Evolutionary conservation across 2,888 invertebrate genomes (phyloP).

Genomic region (Nesidiocoris tenuis): DNA sequence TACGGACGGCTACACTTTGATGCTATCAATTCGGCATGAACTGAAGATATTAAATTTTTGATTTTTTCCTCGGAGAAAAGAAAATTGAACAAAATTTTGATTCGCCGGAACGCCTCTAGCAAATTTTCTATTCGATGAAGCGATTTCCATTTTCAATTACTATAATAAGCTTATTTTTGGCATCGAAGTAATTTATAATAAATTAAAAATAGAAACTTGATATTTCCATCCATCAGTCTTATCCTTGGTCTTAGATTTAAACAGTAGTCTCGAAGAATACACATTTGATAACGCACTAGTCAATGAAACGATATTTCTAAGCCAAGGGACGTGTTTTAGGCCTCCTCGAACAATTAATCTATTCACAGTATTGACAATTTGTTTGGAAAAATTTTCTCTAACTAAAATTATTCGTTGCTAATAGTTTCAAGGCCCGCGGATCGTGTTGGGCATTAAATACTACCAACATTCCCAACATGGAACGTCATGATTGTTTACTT

Average conservation of each 20-base stretch:
- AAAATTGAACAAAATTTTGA: no score
- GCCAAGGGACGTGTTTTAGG: slow-evolving; percentile 38
- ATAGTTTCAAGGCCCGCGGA: slow-evolving; percentile 14
- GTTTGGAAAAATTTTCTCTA: slow-evolving; percentile 21
- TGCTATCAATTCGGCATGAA: not conserved
- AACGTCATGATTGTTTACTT: not conserved
- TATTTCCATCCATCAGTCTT: slow-evolving; percentile 44
- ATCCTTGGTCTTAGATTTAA: slow-evolving; percentile 40
- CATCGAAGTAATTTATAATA: slow-evolving; percentile 33
- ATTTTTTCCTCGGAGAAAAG: no score
- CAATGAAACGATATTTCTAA: slow-evolving; percentile 18
- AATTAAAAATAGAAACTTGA: slow-evolving; percentile 42
- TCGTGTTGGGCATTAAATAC: slow-evolving; percentile 22
- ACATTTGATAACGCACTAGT: slow-evolving; percentile 33
- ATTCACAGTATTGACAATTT: slow-evolving; percentile 23
- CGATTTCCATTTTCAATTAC: no score
- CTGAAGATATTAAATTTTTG: not conserved
- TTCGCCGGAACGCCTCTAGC: no score
- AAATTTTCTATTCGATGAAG: no score
- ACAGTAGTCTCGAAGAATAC: slow-evolving; percentile 20
- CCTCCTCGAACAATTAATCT: slow-evolving; percentile 25
- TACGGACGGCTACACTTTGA: not conserved
- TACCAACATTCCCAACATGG: slow-evolving; percentile 8
- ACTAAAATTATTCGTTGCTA: slow-evolving; percentile 38
- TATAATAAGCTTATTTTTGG: slow-evolving; percentile 27